These are phyloP conservation scores for Gymnorhina tibicen DNA, from an alignment of 2,113 vertebrate genomes.

Conservation along the genomic window DNA sequence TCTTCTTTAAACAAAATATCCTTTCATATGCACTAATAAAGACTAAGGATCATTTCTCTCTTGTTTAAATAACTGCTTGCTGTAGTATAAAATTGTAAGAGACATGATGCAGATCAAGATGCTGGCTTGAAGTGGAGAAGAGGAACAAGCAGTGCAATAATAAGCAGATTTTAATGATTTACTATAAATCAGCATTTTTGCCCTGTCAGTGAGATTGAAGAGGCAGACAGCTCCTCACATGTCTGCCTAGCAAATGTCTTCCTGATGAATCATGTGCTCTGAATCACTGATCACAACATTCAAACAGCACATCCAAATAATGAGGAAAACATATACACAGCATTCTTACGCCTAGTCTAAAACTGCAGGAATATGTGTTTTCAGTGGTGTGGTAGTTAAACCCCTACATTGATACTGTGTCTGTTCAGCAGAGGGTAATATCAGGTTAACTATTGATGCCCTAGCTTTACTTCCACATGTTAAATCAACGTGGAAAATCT, in stretches of 20 bases:
- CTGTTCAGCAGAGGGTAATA: constrained; percentile 62
- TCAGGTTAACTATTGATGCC: constrained; percentile 62
- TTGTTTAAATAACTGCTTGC: constrained; percentile 83
- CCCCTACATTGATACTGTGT: constrained; percentile 35
- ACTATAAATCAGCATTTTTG: constrained; percentile 94
- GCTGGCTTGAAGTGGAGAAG: constrained; percentile 77
- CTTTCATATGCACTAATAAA: constrained; percentile 81
- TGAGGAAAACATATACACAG: constrained; percentile 79
- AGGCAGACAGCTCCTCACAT: constrained; percentile 87
- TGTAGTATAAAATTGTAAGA: constrained; percentile 81
- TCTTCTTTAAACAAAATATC: constrained; percentile 82
- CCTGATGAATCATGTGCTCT: constrained; percentile 88
- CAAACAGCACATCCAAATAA: constrained; percentile 82
- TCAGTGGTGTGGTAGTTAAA: constrained; percentile 64
- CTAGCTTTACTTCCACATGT: constrained; percentile 52
- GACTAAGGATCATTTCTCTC: constrained; percentile 76
- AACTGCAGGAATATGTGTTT: constrained; percentile 72
- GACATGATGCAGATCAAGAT: constrained; percentile 80
- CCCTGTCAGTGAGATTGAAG: constrained; percentile 90
- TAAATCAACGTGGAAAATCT: constrained; percentile 53
- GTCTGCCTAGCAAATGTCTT: constrained; percentile 87
- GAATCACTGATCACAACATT: constrained; percentile 88
- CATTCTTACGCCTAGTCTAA: constrained; percentile 58
- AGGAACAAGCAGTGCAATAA: constrained; percentile 82
- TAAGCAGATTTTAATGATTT: constrained; percentile 94